Conservation (phyloP, 2,888 invertebrate genomes). For the Criorhina ranunculi region DNA sequence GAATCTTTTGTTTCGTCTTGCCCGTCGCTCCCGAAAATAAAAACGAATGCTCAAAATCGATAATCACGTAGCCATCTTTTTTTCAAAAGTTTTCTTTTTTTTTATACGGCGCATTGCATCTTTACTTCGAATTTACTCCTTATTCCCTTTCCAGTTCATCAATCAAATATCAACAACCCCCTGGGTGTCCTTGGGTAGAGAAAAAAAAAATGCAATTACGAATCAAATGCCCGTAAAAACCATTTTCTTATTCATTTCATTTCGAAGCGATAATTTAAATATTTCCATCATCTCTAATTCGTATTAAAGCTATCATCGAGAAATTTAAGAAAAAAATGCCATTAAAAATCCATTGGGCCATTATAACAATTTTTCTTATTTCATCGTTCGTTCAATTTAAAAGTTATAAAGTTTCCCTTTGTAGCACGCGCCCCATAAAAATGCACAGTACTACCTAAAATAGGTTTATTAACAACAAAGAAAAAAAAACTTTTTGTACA, state of each 20-base stretch:
- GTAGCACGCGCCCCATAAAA: constrained; percentile 20
- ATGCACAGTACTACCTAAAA: constrained; percentile 17
- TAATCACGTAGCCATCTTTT: no score
- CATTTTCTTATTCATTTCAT: not conserved
- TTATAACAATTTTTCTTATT: constrained; percentile 33
- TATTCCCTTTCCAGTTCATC: no score
- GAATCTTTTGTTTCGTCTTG: no score
- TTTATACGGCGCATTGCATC: no score
- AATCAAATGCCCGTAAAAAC: not conserved
- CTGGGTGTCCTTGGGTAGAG: not conserved
- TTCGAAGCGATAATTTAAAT: constrained; percentile 3
- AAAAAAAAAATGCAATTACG: not conserved
- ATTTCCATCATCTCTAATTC: constrained; percentile 14
- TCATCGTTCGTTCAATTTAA: constrained; percentile 53
- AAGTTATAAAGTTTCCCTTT: constrained; percentile 62
- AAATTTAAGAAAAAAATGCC: constrained; percentile 32
- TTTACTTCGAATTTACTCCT: no score
- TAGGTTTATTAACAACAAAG: constrained; percentile 46
- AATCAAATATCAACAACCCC: no score
- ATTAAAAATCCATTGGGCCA: constrained; percentile 32
- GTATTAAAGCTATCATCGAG: constrained; percentile 30
- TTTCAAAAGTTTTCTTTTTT: no score
- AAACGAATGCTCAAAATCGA: no score
- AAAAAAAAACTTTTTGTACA: constrained; percentile 37
- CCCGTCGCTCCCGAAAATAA: no score